A percentile compares a stretch with the other conserved stretches of the same genome.
phyloP scores from a whole-genome alignment of 2,797 vertebrate species.

The Orestias chungarensis region DNA sequence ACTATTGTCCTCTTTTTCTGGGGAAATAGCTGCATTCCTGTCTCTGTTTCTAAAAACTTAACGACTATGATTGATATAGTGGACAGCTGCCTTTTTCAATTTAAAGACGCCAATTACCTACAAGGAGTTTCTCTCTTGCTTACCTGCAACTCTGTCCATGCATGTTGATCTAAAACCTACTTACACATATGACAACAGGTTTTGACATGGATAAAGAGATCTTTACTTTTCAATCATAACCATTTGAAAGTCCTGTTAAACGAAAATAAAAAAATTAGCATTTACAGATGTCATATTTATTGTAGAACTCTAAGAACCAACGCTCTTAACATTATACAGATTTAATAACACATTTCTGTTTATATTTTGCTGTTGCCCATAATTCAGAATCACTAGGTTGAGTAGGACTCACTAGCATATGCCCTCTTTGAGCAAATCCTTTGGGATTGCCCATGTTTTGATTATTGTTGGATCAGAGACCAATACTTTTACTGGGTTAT shows the following conservation, averaged over 20 bases:
- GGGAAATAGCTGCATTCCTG: no score
- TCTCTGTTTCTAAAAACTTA: no score
- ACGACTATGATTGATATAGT: no score
- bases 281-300: neutral
- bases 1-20: no score
- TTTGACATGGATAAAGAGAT: neutral
- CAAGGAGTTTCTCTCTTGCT: no score
- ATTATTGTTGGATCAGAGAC: slow-evolving; percentile 35
- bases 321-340: neutral
- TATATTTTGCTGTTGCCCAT: neutral
- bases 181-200: neutral
- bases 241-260: neutral
- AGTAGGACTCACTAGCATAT: slow-evolving; percentile 13
- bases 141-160: no score
- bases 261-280: neutral
- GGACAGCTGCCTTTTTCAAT: no score
- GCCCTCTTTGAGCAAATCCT: slow-evolving; percentile 19
- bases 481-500: slow-evolving; percentile 29
- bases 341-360: neutral
- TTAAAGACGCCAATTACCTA: no score
- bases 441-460: slow-evolving; percentile 34
- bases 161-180: no score
- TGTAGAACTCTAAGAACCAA: neutral
- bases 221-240: neutral
- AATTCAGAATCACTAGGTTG: neutral